Evolutionary conservation across 2,113 vertebrate genomes (phyloP), one percentile per base, ranked within the genome.

Genomic region (Callocephalon fimbriatum): DNA sequence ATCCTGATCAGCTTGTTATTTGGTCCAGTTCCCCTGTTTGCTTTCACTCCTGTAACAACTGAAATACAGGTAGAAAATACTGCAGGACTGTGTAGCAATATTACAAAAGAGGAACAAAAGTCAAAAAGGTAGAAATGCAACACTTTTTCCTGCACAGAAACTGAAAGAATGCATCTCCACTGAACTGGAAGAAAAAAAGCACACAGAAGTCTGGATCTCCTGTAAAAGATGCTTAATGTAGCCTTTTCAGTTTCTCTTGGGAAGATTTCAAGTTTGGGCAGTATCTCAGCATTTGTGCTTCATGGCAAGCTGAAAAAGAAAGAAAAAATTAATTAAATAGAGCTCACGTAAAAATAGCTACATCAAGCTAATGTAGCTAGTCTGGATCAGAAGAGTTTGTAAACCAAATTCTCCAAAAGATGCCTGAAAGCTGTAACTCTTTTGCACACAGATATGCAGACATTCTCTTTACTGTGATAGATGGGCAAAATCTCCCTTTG

Each of bases 201-300:
- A 96, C 91, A 96, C 65, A 50, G 94, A 96, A 93, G 89, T 95
- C 87, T 65, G 27, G 83, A 94, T 96, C 96, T 98, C 95, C 97
- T 94, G 94, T 95, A 95, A 95, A 95, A 98, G 95, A 51, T 68
- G 94, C 93, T 96, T 94, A 97, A 86, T 1, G 79, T 86, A 96
- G 90, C 74, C 76, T 97, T 96, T 96, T 86, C 94, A 91, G 74
- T 95, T 97, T 93, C 92, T 97, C 96, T 95, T 32, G 68, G 82
- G 96, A 97, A 97, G 95, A 72, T 94, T 96, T 95, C 89, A 78
- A 21, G 78, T 95, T 98, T 83, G 91, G 98, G 96, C 98, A 98
- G 97, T 97, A 96, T 96, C 97, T 98, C 99, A 99, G 98, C 99
- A 99, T 97, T 99, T 99, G 98, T 99, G 99, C 98, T 99, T 99